Base-by-base conservation (phyloP, 2,888 invertebrate species). In the Tuta absoluta region DNA sequence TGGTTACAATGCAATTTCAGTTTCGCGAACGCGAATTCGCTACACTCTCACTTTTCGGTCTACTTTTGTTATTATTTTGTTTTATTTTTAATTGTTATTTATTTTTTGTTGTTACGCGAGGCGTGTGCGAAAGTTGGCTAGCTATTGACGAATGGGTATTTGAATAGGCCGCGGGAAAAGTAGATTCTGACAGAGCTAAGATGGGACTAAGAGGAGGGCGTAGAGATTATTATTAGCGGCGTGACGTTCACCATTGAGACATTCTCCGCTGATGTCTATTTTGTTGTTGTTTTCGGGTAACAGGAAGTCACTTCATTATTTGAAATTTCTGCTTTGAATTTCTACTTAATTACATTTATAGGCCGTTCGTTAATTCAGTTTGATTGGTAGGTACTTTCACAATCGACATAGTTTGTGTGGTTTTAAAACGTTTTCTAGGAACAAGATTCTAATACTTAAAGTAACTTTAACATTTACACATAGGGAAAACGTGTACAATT, bases 41-140 rank as follows among this genome's bases (percentile, higher is more conserved):
- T 19, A 17, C 66, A 57, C 63, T 68, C 63, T 67, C 68, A 70
- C 70, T 70, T 69, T 67, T 64, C 61, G 53, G 56, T 53, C 63
- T 59, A 60, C 28, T 53, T 23, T 17, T 41, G 57, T 63, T 61
- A 67, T 71, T 68, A 67, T 68, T 66, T 68, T 73, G 70, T 66
- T 71, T 73, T 67, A 70, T 73, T 21, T 62, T 62, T 68, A 69
- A 63, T 69, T 66, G 62, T 21, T 72, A 68, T 69, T 69, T 69
- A 41, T 66, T 69, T 66, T 68, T 71, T 72, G 68, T 71, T 73
- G 24, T 62, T 60, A 21, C 19, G 62, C 66, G 74, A 69, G 70
- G 75, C 85, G 83, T 75, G 81, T 78, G 75, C 85, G 82, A 86
- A 87, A 85, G 85, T 82, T 80, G 80, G 78, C 82, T 71, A 70